Evolutionary conservation across 2,797 vertebrate species (phyloP).

Genomic region (Choloepus didactylus): DNA sequence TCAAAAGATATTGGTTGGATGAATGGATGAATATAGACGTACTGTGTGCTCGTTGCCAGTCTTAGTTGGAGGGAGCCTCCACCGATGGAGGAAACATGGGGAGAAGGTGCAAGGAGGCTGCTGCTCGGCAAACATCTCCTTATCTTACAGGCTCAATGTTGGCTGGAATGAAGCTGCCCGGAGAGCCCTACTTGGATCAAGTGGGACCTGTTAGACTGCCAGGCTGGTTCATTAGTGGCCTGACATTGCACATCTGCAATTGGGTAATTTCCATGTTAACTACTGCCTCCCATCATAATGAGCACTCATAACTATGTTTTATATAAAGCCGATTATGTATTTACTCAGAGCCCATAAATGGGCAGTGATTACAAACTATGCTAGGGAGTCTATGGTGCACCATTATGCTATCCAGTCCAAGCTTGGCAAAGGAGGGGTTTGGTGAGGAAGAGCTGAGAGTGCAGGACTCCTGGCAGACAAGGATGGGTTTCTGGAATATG

Average conservation of each 20-base stretch:
- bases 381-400: slow-evolving; percentile 80
- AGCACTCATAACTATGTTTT: slow-evolving; percentile 84
- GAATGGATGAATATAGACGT: background rate
- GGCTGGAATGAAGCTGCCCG: background rate
- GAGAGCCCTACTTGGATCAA: slow-evolving; percentile 35
- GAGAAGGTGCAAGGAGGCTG: background rate
- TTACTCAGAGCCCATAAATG: slow-evolving; percentile 82
- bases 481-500: background rate
- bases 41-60: background rate
- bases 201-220: background rate
- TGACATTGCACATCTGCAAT: slow-evolving; percentile 82
- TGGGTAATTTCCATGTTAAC: slow-evolving; percentile 86
- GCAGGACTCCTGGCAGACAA: background rate
- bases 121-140: background rate
- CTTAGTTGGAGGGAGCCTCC: background rate
- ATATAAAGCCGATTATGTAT: slow-evolving; percentile 83
- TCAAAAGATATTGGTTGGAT: background rate
- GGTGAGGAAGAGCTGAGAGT: background rate
- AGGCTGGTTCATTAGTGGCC: slow-evolving; percentile 62
- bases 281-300: slow-evolving; percentile 81
- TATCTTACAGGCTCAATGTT: background rate
- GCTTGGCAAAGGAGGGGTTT: background rate
- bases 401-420: background rate
- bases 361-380: slow-evolving; percentile 84
- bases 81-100: too few species aligned